Conservation (phyloP, 1,140 invertebrate species). For the Trichogramma pretiosum region DNA sequence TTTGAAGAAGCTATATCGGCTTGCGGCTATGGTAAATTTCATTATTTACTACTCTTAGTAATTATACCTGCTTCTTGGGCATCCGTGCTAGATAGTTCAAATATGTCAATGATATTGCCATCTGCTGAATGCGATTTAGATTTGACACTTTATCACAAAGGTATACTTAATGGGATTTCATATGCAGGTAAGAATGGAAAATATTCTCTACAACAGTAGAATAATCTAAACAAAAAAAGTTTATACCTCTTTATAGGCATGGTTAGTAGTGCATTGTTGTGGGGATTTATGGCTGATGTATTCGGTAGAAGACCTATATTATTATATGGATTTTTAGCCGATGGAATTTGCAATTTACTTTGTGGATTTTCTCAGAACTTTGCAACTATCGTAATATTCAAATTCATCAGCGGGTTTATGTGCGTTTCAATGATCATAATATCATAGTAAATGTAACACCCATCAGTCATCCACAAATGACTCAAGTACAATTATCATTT, state of each 20-base stretch:
- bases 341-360: conserved; percentile 58
- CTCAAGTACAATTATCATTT: conserved; percentile 16
- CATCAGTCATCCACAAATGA: too few species aligned
- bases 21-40: conserved; percentile 58
- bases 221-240: too few species aligned
- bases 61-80: conserved; percentile 56
- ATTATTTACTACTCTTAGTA: conserved; percentile 52
- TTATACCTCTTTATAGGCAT: too few species aligned
- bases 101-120: conserved; percentile 60
- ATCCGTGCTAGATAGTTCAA: conserved; percentile 55
- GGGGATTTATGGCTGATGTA: conserved; percentile 74
- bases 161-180: conserved; percentile 55
- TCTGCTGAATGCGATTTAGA: conserved; percentile 62
- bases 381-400: conserved; percentile 57
- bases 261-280: conserved; percentile 69
- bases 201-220: too few species aligned
- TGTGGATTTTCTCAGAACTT: conserved; percentile 64
- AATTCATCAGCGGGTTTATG: conserved; percentile 71
- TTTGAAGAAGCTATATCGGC: conserved; percentile 54
- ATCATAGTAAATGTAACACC: not conserved
- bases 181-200: conserved; percentile 52
- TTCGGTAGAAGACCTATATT: conserved; percentile 63
- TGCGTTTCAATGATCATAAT: conserved; percentile 40
- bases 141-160: conserved; percentile 56
- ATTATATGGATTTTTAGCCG: conserved; percentile 60